Evolutionary conservation across 2,888 invertebrate genomes (phyloP), one percentile per base, ranked within the genome.

Genomic region (Spilarctia lutea): DNA sequence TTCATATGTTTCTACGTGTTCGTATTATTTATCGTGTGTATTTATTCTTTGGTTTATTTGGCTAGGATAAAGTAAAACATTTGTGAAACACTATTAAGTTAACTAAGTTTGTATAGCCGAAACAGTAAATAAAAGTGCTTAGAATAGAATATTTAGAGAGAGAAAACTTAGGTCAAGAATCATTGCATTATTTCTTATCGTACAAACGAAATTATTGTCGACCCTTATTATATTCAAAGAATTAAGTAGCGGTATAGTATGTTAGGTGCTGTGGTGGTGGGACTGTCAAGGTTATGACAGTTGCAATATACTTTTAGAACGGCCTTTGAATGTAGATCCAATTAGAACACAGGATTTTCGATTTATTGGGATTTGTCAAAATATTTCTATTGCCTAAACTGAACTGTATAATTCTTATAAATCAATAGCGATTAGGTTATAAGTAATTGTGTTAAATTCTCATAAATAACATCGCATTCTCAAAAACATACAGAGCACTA

Each of bases 261-360:
- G 78, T 79, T 71, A 66, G 65, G 77, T 77, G 75, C 79, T 76
- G n/a, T n/a, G n/a, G n/a, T n/a, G n/a, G n/a, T 79, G 73, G 81
- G 85, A 79, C 81, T 79, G 48, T 69, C 80, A 80, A 85, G 86
- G 11, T 56, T 56, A n/a, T 56, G 52, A 11, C 20, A 20, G 48
- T 11, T 56, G 6, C n/a, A n/a, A n/a, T 56, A 24, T 56, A 56
- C 52, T 56, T 56, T 56, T 86, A 87, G 88, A 88, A 88, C 86
- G 86, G 84, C 85, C 85, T 90, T 88, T 85, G 80, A 78, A 77
- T 84, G n/a, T n/a, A 86, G 87, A 87, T 87, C 88, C 87, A 92
- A 90, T 90, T 89, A 90, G 60, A 80, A 72, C 77, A 70, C 76
- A 72, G 79, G 79, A 80, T 79, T 82, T 70, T 45, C 27, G 16